Evolutionary conservation across 2,888 invertebrate genomes (phyloP), one percentile per base, ranked within the genome.

Genomic region (Chironomus riparius): DNA sequence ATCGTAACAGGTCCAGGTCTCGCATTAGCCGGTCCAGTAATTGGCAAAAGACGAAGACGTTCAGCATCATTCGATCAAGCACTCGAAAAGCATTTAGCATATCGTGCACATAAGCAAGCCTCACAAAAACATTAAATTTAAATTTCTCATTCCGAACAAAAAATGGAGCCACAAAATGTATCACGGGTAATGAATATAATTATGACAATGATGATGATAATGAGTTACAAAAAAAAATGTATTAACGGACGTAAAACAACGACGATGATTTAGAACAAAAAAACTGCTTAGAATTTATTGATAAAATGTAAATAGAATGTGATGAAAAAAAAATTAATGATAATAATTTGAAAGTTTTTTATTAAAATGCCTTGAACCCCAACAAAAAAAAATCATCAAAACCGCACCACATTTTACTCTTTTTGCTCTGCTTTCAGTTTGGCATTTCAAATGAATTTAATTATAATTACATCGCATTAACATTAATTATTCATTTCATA

Each of bases 361-460:
- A 72, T 72, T 72, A 72, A 72, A 72, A 72, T 72, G 72, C 62
- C 72, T 72, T 72, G 72, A 72, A 70, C 21, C 70, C 38, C 38
- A 7, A 4, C 3, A 28, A 28, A 38, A 38, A 38, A 21, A 21
- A 70, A 21, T 38, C 15, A 70, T 65, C 65, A 65, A 21, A 13
- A 65, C 13, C 56, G 18, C 65, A 65, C n/a, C 12, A 4, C 38
- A 18, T 68, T 38, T 68, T 28, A 28, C 15, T 65, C 18, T 15
- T 70, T 71, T 15, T 56, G 56, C 56, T 56, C 18, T 5, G 2
- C 15, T 18, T 65, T 22, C 65, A 38, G 38, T 38, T 38, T 38
- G 38, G 38, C 38, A 22, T 21, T 24, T 68, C 68, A 24, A 12
- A 18, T 70, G 61, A 61, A 38, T 72, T 72, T 62, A 61, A 72